Evolutionary conservation across 2,888 invertebrate species (phyloP).

Genomic region (Tridacna crocea): DNA sequence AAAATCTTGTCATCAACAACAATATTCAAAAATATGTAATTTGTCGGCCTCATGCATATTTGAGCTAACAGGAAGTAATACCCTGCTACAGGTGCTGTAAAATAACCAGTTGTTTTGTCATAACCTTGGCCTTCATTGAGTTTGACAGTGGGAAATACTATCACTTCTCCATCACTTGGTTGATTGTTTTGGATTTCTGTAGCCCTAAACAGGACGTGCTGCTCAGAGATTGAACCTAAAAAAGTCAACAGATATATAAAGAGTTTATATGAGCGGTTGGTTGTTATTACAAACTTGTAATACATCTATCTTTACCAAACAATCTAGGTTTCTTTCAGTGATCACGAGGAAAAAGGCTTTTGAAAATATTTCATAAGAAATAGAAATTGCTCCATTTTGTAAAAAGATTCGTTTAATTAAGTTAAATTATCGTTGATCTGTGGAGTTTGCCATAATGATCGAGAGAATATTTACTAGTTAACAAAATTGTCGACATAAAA

Average conservation of each 20-base stretch:
- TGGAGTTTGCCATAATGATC: too few relatives aligned
- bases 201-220: not conserved
- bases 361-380: too few relatives aligned
- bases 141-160: not conserved
- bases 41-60: not conserved
- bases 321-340: too few relatives aligned
- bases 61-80: constrained; percentile 5
- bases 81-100: constrained; percentile 26
- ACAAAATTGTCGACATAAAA: too few relatives aligned
- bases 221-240: not conserved
- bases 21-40: not conserved
- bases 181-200: not conserved
- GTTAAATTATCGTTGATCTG: too few relatives aligned
- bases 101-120: constrained; percentile 19
- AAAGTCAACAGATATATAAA: not conserved
- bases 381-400: too few relatives aligned
- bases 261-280: too few relatives aligned
- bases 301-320: too few relatives aligned
- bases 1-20: constrained; percentile 1
- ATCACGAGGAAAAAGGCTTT: too few relatives aligned
- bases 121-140: constrained; percentile 23
- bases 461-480: too few relatives aligned
- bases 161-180: not conserved
- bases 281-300: too few relatives aligned
- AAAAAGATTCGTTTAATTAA: too few relatives aligned